phyloP scores from a whole-genome alignment of 2,113 vertebrate genomes.

The Rhynchomys soricoides region DNA sequence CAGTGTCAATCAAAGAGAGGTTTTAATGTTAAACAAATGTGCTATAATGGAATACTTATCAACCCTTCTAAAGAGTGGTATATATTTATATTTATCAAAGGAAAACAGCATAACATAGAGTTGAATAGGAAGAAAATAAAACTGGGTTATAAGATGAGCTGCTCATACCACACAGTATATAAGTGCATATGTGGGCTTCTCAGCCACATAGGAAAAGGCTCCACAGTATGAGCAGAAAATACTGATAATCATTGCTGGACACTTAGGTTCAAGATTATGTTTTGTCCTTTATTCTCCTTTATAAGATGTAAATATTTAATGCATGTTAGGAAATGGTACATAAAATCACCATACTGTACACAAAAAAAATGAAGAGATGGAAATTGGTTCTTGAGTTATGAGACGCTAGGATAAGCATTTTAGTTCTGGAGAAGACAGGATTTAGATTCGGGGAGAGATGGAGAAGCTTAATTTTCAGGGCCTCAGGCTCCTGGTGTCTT shows the following conservation, averaged over 20 bases:
- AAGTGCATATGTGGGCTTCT: background rate
- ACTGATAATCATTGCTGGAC: background rate
- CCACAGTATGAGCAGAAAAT: background rate
- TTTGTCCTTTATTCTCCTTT: background rate
- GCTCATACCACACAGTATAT: background rate
- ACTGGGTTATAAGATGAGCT: background rate
- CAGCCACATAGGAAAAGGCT: background rate
- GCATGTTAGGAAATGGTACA: background rate
- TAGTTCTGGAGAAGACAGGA: background rate
- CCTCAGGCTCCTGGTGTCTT: background rate
- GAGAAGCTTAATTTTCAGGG: background rate
- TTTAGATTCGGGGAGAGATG: background rate
- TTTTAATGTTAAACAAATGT: background rate
- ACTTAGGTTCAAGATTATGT: background rate
- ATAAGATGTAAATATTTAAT: conserved; percentile 2
- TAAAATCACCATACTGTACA: background rate
- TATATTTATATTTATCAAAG: conserved; percentile 22
- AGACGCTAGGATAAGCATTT: background rate
- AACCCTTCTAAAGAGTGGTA: background rate
- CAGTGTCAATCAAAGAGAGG: conserved; percentile 23
- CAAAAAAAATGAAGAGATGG: background rate
- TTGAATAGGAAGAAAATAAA: conserved; percentile 14
- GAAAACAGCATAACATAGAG: background rate
- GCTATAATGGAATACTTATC: background rate
- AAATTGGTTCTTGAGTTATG: background rate